phyloP scores from a whole-genome alignment of 2,797 vertebrate genomes.

The Eurystomus glaucurus region DNA sequence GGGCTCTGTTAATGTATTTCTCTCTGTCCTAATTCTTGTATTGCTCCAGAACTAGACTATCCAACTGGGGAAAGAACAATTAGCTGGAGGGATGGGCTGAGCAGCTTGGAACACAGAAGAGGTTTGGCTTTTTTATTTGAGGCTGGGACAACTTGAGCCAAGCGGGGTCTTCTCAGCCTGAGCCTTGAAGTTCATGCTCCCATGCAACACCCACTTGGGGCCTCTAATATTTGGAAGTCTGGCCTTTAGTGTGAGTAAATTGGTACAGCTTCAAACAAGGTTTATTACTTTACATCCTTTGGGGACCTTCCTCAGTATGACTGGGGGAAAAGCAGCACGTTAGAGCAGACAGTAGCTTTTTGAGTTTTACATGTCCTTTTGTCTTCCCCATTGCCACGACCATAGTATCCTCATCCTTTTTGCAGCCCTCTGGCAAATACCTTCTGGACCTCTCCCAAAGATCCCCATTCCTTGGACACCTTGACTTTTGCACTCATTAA shows the following conservation, averaged over 20 bases:
- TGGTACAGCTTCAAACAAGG: not conserved
- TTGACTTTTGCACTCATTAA: not conserved
- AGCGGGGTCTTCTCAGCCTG: not conserved
- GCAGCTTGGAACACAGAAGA: conserved; percentile 20
- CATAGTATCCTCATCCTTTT: not conserved
- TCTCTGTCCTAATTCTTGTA: conserved; percentile 30
- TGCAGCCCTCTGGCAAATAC: not conserved
- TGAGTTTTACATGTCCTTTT: not conserved
- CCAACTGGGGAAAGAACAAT: conserved; percentile 60
- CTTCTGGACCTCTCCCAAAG: not conserved
- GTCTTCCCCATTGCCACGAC: not conserved
- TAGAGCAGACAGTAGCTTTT: not conserved
- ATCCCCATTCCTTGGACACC: not conserved
- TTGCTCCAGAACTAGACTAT: conserved; percentile 70
- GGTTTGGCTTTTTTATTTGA: conserved; percentile 10
- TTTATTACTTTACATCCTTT: not conserved
- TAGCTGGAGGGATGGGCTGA: conserved; percentile 35
- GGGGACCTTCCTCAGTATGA: not conserved
- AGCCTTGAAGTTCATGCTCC: not conserved
- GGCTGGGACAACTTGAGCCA: not conserved
- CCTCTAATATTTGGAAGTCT: not conserved
- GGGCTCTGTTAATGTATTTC: conserved; percentile 24
- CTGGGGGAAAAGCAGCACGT: not conserved
- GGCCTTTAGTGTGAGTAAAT: not conserved
- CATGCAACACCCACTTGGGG: accelerated